Percentiles rank a stretch among this genome's conserved stretches.
phyloP scores from a whole-genome alignment of 35 echinoderm and acorn worm species.

The Apostichopus parvimensis region DNA sequence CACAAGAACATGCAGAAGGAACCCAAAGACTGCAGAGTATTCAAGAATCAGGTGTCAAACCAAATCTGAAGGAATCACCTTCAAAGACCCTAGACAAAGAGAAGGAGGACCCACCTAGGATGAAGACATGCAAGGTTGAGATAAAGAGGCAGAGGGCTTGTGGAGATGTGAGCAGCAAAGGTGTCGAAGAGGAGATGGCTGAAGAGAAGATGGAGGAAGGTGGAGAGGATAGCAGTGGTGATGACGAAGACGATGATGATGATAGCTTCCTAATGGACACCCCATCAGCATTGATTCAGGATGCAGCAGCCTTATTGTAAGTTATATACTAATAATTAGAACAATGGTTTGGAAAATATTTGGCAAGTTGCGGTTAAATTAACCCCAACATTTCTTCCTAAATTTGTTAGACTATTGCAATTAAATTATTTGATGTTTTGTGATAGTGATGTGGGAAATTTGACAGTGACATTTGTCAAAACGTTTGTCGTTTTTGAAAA shows the following conservation, averaged over 20 bases:
- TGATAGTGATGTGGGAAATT: no score
- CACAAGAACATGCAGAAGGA: no score
- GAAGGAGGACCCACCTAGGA: neutral
- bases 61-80: no score
- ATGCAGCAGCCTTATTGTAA: constrained; percentile 30
- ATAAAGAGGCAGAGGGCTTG: neutral
- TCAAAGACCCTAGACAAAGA: neutral
- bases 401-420: no score
- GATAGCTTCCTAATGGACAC: constrained; percentile 1
- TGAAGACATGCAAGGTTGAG: neutral
- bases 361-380: neutral
- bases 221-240: neutral
- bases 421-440: no score
- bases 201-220: neutral
- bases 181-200: neutral
- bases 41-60: no score
- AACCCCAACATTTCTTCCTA: no score
- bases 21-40: no score
- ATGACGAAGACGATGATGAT: constrained; percentile 1
- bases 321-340: neutral
- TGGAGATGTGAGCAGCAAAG: neutral
- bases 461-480: no score
- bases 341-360: neutral
- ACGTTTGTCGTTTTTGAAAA: no score
- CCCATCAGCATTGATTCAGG: constrained; percentile 9